Base-by-base conservation (phyloP, 92 coral and sea anemone genomes). In the Porites cylindrica region DNA sequence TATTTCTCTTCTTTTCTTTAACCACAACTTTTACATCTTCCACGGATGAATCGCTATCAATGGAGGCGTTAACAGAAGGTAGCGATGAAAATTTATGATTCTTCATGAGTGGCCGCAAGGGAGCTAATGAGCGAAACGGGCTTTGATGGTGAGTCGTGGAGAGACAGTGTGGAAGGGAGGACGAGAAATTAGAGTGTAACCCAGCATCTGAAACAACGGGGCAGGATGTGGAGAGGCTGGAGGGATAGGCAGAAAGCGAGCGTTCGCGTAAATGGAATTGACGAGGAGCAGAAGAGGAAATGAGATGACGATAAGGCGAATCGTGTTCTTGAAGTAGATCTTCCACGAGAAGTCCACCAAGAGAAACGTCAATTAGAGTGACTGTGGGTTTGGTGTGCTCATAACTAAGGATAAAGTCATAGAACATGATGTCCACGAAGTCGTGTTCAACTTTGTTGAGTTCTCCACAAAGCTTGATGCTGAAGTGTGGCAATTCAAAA, bases 191-290 rank as follows among this genome's bases (percentile, higher is more conserved):
- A 6, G 93, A 82, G 78, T 69, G 91, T 3, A 89, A 76, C 1
- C 97, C 96, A 80, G 92, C 91, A 54, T 94, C 95, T 10, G 99
- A 96, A 13, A 97, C 96, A 58, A 94, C 91, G 14, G 99, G 99
- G 77, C 99, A 97, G 18, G 99, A 97, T 5, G 95, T 83, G 53
- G 99, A 97, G 24, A 97, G 86, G 47, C 86, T 71, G 8, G 92
- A 76, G 10, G 95, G 85, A 62, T 79, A 72, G 0, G 95, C 89
- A 6, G 98, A 90, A 51, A 95, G 77, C 1, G 96, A 89, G 17
- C 98, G 88, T 63, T 86, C 79, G 50, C 80, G 80, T 3, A 84
- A 50, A n/a, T 86, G 86, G 6, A 60, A 71, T 26, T 81, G 72
- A 12, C 90, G 87, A 32, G 97, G 86, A 78, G 84, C 86, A 12